These are phyloP conservation scores for Arctopsyche grandis DNA, from an alignment of 1,140 invertebrate species.

Conservation along the genomic window DNA sequence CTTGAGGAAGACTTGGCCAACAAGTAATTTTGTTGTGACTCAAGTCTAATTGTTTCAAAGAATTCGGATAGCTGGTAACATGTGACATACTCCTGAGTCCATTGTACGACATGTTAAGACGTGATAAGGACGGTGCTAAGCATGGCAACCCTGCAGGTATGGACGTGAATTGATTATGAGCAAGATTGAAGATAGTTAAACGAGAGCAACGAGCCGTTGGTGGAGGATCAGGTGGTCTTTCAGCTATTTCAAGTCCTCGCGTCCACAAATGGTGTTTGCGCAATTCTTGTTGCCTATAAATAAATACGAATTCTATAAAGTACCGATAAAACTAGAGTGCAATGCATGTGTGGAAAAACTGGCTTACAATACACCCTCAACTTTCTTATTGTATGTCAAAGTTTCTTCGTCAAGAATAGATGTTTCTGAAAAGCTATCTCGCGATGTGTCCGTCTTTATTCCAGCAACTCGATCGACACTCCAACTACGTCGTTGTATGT, in stretches of 20 bases:
- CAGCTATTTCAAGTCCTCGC: slow-evolving; percentile 74
- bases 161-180: slow-evolving; percentile 89
- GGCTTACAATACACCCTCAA: slow-evolving; percentile 50
- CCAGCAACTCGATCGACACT: slow-evolving; percentile 47
- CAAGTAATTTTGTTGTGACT: slow-evolving; percentile 91
- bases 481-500: slow-evolving; percentile 50
- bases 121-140: slow-evolving; percentile 83
- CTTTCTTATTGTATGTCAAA: slow-evolving; percentile 46
- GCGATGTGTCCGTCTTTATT: slow-evolving; percentile 22
- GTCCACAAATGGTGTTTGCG: slow-evolving; percentile 80
- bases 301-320: neutral
- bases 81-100: slow-evolving; percentile 83
- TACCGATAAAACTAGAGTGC: neutral
- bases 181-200: slow-evolving; percentile 82
- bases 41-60: slow-evolving; percentile 90
- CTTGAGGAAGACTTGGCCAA: slow-evolving; percentile 84
- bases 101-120: slow-evolving; percentile 93
- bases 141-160: slow-evolving; percentile 91
- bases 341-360: neutral
- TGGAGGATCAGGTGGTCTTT: slow-evolving; percentile 67
- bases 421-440: slow-evolving; percentile 44
- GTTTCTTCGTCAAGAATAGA: slow-evolving; percentile 45
- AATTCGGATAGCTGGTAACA: slow-evolving; percentile 88
- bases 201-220: slow-evolving; percentile 66
- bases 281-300: slow-evolving; percentile 64